Evolutionary conservation across 2,888 invertebrate species (phyloP).

Genomic region (Amorpha juglandis): DNA sequence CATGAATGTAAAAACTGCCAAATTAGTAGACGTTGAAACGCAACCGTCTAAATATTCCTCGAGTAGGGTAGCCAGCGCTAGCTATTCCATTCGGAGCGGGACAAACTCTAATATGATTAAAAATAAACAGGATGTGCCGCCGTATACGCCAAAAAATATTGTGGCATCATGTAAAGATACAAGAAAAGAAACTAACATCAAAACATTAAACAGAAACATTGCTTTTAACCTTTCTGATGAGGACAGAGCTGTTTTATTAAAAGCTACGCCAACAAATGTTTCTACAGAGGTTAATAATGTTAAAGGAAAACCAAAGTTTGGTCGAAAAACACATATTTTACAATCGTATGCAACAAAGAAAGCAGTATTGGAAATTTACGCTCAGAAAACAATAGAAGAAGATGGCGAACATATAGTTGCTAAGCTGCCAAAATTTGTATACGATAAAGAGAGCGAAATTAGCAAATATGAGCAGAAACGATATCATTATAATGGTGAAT

Average conservation of each 20-base stretch:
- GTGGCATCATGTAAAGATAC: constrained; percentile 25
- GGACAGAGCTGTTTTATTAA: constrained; percentile 45
- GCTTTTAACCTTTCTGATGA: constrained; percentile 48
- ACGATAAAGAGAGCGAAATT: constrained; percentile 52
- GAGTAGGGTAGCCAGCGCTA: constrained; percentile 41
- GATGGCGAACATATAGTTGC: constrained; percentile 58
- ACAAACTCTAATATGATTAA: constrained; percentile 28
- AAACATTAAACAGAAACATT: constrained; percentile 42
- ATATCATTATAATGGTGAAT: constrained; percentile 41
- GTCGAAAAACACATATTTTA: constrained; percentile 51
- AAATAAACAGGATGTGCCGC: constrained; percentile 13
- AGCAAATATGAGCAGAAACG: constrained; percentile 30
- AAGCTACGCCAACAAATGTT: constrained; percentile 19
- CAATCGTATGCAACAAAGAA: constrained; percentile 71
- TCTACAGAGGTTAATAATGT: background rate
- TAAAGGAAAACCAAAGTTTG: constrained; percentile 20
- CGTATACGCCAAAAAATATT: constrained; percentile 26
- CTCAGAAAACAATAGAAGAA: constrained; percentile 52
- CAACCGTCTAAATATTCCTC: constrained; percentile 49
- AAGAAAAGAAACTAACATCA: constrained; percentile 36
- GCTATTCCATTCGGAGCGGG: constrained; percentile 40
- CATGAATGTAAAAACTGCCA: constrained; percentile 41
- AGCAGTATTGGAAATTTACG: constrained; percentile 71
- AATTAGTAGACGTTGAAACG: constrained; percentile 53
- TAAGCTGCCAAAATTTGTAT: constrained; percentile 66